Evolutionary conservation across 1,140 invertebrate genomes (phyloP).

Genomic region (Rhopalosiphum maidis): DNA sequence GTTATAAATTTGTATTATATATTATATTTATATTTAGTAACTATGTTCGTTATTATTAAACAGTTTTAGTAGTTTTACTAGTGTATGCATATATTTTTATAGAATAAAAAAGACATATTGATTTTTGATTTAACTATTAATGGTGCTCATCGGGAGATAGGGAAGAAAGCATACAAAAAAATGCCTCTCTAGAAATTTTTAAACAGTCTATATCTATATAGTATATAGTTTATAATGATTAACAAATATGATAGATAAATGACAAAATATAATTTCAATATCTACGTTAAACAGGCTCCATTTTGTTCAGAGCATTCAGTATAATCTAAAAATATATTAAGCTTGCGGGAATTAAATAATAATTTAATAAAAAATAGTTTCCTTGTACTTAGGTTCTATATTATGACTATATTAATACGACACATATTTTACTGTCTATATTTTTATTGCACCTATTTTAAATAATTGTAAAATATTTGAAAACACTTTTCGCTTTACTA

Average conservation of each 20-base stretch:
- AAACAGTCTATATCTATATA: too few species aligned
- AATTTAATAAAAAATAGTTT: not conserved
- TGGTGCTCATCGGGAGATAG: too few species aligned
- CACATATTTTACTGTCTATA: not conserved
- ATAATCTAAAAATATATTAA: not conserved
- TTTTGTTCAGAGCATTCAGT: not conserved
- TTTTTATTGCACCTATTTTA: not conserved
- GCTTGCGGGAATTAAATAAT: not conserved
- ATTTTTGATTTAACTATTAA: too few species aligned
- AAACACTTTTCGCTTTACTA: slow-evolving; percentile 71
- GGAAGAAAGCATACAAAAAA: too few species aligned
- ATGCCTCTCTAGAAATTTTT: too few species aligned
- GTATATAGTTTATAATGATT: too few species aligned
- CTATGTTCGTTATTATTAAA: too few species aligned
- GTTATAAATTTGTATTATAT: too few species aligned
- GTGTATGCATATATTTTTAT: too few species aligned
- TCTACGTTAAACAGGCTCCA: not conserved
- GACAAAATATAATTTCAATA: not conserved
- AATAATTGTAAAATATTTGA: slow-evolving; percentile 57
- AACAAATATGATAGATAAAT: not conserved
- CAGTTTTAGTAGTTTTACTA: too few species aligned
- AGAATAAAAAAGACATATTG: too few species aligned
- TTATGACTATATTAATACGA: not conserved
- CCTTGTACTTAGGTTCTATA: not conserved
- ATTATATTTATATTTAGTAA: too few species aligned